Conservation (phyloP, 2,113 vertebrate species). For the Saccopteryx bilineata region DNA sequence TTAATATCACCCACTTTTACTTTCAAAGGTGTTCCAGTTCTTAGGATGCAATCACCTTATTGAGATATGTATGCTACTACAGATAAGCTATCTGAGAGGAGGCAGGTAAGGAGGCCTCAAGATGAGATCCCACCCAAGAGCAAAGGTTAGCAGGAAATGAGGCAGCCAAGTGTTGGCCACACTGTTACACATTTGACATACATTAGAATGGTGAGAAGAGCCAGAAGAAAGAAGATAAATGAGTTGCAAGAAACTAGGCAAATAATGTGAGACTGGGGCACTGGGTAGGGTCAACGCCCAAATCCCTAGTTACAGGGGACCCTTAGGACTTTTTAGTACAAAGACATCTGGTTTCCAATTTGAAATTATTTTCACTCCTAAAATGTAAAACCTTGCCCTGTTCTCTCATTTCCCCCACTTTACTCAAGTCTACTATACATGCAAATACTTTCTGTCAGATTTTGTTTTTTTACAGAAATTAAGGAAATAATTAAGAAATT, state of each 20-base stretch:
- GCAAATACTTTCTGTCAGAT: background rate
- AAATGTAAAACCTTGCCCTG: background rate
- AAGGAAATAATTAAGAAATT: slow-evolving; percentile 41
- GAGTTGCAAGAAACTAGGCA: background rate
- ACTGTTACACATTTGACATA: background rate
- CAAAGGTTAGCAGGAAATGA: background rate
- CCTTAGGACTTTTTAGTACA: background rate
- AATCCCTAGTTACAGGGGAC: background rate
- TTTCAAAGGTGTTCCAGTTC: background rate
- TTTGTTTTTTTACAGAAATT: background rate
- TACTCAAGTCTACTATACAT: background rate
- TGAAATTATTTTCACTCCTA: slow-evolving; percentile 49
- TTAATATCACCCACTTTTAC: background rate
- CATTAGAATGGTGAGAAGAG: background rate
- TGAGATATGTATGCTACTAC: background rate
- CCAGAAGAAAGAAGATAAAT: background rate
- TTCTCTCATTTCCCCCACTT: background rate
- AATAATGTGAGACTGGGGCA: background rate
- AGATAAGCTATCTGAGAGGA: background rate
- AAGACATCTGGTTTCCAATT: background rate
- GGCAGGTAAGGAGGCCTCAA: background rate
- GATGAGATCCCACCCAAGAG: background rate
- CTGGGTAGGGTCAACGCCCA: background rate
- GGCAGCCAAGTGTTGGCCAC: background rate
- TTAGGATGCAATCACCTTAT: background rate